Percentiles rank a stretch among this genome's conserved stretches.
These are phyloP conservation scores for Branchellion lobata DNA, from an alignment of 2,888 invertebrate genomes.

Conservation along the genomic window DNA sequence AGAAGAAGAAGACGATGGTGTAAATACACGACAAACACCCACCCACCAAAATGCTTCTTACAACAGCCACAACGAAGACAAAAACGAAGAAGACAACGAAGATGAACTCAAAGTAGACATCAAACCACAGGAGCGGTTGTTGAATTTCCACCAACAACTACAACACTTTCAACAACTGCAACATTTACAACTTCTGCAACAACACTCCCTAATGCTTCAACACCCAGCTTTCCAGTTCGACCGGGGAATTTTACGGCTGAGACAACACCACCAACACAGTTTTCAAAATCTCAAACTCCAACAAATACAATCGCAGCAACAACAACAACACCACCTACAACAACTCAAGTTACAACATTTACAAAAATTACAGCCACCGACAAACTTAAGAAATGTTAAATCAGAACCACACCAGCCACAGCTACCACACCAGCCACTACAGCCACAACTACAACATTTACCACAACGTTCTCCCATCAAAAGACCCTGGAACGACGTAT, in stretches of 20 bases:
- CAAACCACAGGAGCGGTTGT: not conserved
- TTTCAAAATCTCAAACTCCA: not conserved
- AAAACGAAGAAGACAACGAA: not conserved
- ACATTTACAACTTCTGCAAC: conserved; percentile 2
- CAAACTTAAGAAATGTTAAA: not conserved
- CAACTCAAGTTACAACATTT: not conserved
- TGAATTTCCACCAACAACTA: conserved; percentile 15
- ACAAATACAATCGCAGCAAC: conserved; percentile 15
- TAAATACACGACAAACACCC: no score
- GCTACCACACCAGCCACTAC: not conserved
- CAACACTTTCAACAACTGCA: conserved; percentile 1
- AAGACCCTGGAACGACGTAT: conserved; percentile 16
- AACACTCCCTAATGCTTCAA: not conserved
- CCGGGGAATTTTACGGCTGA: not conserved
- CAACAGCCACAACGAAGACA: no score
- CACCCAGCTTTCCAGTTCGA: conserved; percentile 2
- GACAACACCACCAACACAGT: conserved; percentile 7
- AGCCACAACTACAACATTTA: not conserved
- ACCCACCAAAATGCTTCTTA: no score
- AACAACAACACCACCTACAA: not conserved
- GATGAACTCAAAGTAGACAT: not conserved
- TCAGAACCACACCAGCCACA: not conserved
- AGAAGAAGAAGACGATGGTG: not conserved
- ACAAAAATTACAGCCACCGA: not conserved
- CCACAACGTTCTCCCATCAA: conserved; percentile 16